A percentile compares a stretch with the other conserved stretches of the same genome.
Conservation (phyloP, 1,140 invertebrate genomes). For the Leguminivora glycinivorella region DNA sequence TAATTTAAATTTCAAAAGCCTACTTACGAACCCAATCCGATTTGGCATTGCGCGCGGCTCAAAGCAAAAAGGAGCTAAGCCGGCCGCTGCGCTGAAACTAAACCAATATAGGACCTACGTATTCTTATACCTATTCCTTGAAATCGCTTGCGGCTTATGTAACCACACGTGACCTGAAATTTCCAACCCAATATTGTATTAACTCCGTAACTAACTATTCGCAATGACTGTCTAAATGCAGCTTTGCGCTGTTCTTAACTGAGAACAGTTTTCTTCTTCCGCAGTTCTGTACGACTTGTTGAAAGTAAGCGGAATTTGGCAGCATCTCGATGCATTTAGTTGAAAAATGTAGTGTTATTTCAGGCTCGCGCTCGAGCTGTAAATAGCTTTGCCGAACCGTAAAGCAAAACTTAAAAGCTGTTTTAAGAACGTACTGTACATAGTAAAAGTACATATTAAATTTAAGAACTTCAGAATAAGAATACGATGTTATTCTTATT, state of each 20-base stretch:
- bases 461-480: background rate
- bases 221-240: slow-evolving; percentile 36
- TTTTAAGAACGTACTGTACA: background rate
- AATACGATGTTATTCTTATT: background rate
- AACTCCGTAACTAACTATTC: slow-evolving; percentile 33
- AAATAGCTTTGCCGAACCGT: background rate
- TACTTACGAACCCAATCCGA: slow-evolving; percentile 5
- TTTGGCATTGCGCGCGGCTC: slow-evolving; percentile 40
- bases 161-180: slow-evolving; percentile 53
- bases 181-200: slow-evolving; percentile 30
- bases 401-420: background rate
- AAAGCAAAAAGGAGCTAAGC: slow-evolving; percentile 59
- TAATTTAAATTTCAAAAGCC: slow-evolving; percentile 25
- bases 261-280: background rate
- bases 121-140: slow-evolving; percentile 43
- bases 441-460: too few species aligned
- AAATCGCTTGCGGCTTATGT: slow-evolving; percentile 54
- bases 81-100: slow-evolving; percentile 59
- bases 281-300: background rate
- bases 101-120: slow-evolving; percentile 67
- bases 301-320: slow-evolving; percentile 32
- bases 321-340: slow-evolving; percentile 44
- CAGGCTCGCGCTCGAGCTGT: background rate
- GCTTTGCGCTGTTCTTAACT: background rate
- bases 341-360: slow-evolving; percentile 24